Evolutionary conservation across 2,888 invertebrate species (phyloP).

Genomic region (Ophioninae sp.): DNA sequence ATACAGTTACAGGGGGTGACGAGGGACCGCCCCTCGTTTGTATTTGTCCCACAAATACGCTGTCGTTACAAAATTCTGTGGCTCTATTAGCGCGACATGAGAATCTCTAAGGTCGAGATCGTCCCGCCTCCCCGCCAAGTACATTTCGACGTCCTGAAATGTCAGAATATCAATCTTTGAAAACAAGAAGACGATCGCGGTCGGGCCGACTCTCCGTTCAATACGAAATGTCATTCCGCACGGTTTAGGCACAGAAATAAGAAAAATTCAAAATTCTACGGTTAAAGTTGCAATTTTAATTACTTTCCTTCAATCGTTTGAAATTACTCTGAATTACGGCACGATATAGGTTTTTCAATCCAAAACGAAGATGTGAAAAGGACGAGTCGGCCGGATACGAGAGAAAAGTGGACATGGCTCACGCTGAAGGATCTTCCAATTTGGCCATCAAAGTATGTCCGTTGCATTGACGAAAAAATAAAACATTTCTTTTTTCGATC

Average conservation of each 20-base stretch:
- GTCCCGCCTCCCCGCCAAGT: neutral
- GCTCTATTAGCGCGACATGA: slow-evolving; percentile 29
- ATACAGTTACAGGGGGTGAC: slow-evolving; percentile 43
- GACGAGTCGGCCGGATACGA: slow-evolving; percentile 7
- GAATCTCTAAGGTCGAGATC: slow-evolving; percentile 28
- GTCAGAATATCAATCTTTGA: neutral
- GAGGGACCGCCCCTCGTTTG: slow-evolving; percentile 15
- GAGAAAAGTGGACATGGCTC: slow-evolving; percentile 39
- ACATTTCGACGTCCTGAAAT: neutral
- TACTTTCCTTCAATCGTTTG: neutral
- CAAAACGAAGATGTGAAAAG: slow-evolving; percentile 52
- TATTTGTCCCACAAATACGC: slow-evolving; percentile 25
- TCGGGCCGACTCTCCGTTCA: neutral
- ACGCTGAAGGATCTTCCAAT: slow-evolving; percentile 15
- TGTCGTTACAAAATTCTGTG: slow-evolving; percentile 14
- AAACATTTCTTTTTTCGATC: neutral
- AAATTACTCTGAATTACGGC: slow-evolving; percentile 28
- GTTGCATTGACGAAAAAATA: neutral
- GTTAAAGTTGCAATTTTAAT: neutral
- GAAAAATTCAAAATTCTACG: slow-evolving; percentile 4
- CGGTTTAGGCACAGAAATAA: neutral
- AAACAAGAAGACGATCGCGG: slow-evolving; percentile 16
- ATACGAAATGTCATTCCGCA: slow-evolving; percentile 7
- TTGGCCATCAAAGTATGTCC: slow-evolving; percentile 47
- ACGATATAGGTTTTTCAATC: slow-evolving; percentile 39